A percentile compares a stretch with the other conserved stretches of the same genome.
Conservation (phyloP, 2,797 vertebrate genomes). For the Crocidura indochinensis region DNA sequence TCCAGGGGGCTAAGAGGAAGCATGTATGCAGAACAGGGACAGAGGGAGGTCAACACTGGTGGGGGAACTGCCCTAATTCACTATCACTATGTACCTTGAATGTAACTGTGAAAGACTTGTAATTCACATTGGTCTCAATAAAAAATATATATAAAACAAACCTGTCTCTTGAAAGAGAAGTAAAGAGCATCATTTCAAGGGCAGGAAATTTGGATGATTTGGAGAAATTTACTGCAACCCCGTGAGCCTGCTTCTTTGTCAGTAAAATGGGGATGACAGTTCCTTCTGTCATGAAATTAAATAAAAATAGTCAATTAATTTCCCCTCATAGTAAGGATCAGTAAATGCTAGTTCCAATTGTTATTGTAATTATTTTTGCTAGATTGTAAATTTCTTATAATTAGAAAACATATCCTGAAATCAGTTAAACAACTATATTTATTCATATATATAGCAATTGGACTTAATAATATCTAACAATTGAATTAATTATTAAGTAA, state of each 20-base stretch:
- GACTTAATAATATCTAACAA: neutral
- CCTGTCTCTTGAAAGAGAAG: neutral
- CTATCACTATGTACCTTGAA: too few species aligned
- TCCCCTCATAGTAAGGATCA: neutral
- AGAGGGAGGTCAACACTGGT: too few species aligned
- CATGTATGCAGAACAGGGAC: too few species aligned
- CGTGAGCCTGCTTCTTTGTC: conserved; percentile 18
- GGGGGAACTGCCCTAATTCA: too few species aligned
- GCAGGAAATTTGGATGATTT: neutral
- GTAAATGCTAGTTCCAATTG: conserved; percentile 27
- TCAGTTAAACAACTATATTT: conserved; percentile 25
- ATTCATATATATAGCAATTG: conserved; percentile 1
- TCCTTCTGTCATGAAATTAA: neutral
- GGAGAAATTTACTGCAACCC: conserved; percentile 15
- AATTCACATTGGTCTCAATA: too few species aligned
- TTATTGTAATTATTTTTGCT: conserved; percentile 31
- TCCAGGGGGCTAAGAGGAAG: too few species aligned
- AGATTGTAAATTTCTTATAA: conserved; percentile 46
- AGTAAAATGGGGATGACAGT: conserved; percentile 19
- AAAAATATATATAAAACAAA: too few species aligned
- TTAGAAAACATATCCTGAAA: conserved; percentile 7
- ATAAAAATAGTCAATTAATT: neutral
- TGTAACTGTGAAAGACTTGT: too few species aligned
- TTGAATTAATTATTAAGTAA: too few species aligned
- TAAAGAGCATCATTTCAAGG: conserved; percentile 19